Percentiles rank a stretch among this genome's conserved stretches.
These are phyloP conservation scores for Hycleus cichorii DNA, from an alignment of 1,140 invertebrate species.

Conservation along the genomic window DNA sequence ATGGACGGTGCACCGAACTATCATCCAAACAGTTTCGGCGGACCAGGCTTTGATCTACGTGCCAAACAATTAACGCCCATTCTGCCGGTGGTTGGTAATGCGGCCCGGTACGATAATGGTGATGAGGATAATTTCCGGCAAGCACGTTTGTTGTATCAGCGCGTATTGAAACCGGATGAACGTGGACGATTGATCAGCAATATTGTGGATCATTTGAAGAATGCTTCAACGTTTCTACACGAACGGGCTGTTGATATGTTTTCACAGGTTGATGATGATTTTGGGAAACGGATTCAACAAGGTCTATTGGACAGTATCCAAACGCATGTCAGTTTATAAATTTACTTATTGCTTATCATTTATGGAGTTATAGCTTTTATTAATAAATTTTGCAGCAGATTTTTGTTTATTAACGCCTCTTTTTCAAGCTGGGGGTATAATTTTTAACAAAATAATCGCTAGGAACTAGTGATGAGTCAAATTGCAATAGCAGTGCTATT, in stretches of 20 bases:
- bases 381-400: no score
- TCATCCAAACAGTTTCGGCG: constrained; percentile 90
- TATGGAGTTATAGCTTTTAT: no score
- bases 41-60: constrained; percentile 57
- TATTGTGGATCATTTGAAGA: constrained; percentile 66
- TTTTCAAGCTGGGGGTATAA: no score
- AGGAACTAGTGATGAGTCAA: no score
- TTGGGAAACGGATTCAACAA: constrained; percentile 47
- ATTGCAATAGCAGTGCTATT: no score
- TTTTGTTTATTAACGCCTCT: no score
- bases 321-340: constrained; percentile 1
- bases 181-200: constrained; percentile 69
- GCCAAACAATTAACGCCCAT: constrained; percentile 47
- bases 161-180: constrained; percentile 66
- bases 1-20: constrained; percentile 83
- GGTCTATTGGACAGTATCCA: constrained; percentile 15
- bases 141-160: constrained; percentile 69
- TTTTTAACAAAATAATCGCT: no score
- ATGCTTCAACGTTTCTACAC: constrained; percentile 77
- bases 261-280: constrained; percentile 55
- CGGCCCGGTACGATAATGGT: constrained; percentile 68
- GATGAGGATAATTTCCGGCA: constrained; percentile 90
- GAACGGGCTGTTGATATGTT: constrained; percentile 72
- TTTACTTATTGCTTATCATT: no score
- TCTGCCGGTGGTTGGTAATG: constrained; percentile 50